Evolutionary conservation across 2,797 vertebrate genomes (phyloP).

Genomic region (Philypnodon macrostomus): DNA sequence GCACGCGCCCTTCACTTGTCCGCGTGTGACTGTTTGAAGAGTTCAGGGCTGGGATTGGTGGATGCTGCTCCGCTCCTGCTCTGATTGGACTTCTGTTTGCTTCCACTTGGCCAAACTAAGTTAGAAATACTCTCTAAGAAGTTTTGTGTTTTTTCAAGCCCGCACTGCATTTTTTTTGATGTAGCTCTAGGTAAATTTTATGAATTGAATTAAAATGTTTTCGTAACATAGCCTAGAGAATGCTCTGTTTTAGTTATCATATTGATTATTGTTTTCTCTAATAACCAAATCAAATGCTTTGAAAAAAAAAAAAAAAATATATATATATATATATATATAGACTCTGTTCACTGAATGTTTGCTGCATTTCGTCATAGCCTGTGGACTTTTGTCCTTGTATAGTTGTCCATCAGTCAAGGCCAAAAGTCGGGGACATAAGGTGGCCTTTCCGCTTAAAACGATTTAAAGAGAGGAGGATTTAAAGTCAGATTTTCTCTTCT

Average conservation of each 20-base stretch:
- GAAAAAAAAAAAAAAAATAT: no score
- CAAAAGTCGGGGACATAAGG: not conserved
- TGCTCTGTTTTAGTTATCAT: no score
- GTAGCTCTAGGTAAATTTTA: no score
- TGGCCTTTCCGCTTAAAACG: conserved; percentile 16
- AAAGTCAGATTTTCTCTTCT: conserved; percentile 13
- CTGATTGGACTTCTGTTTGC: conserved; percentile 87
- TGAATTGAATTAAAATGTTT: no score
- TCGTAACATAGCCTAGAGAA: no score
- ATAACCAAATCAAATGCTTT: no score
- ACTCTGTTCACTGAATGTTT: no score
- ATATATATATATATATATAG: no score
- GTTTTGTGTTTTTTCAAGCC: not conserved
- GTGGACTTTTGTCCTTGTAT: not conserved
- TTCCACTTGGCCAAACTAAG: not conserved
- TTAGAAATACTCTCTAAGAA: not conserved
- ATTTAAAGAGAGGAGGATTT: conserved; percentile 8
- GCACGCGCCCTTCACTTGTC: conserved; percentile 77
- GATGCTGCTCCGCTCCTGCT: conserved; percentile 59
- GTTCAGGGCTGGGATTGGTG: conserved; percentile 80
- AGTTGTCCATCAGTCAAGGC: not conserved
- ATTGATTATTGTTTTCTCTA: no score
- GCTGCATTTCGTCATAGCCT: not conserved
- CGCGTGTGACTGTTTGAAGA: conserved; percentile 81
- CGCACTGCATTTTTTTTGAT: no score